A percentile compares a stretch with the other conserved stretches of the same genome.
Evolutionary conservation across 2,113 vertebrate species (phyloP).

Genomic region (Triplophysa rosa): DNA sequence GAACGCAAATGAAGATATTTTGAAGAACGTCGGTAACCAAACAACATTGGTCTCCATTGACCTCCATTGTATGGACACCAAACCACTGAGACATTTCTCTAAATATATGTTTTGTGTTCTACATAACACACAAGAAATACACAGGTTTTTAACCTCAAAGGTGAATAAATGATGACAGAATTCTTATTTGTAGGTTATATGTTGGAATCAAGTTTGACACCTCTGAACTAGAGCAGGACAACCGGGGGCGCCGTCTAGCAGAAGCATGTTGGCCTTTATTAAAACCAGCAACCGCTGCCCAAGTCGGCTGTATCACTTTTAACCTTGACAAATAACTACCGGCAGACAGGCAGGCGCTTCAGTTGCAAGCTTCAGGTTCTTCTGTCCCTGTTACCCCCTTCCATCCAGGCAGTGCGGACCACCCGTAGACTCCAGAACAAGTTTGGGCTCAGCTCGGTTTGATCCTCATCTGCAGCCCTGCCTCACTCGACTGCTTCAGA

Average conservation of each 20-base stretch:
- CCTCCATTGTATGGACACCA: too few species aligned
- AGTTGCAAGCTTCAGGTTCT: background rate
- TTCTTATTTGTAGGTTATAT: too few species aligned
- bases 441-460: constrained; percentile 13
- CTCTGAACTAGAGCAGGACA: constrained; percentile 20
- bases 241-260: background rate
- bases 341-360: background rate
- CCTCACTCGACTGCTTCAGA: background rate
- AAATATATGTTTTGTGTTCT: background rate
- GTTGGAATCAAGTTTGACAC: constrained; percentile 21
- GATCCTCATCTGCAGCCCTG: background rate
- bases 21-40: too few species aligned
- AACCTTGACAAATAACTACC: constrained; percentile 24
- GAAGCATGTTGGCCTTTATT: constrained; percentile 22
- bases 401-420: background rate
- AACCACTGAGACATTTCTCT: background rate
- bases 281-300: constrained; percentile 33
- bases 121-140: background rate
- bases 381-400: background rate
- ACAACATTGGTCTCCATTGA: too few species aligned
- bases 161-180: too few species aligned
- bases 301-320: background rate
- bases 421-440: background rate
- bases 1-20: too few species aligned
- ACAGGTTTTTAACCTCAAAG: too few species aligned